Evolutionary conservation across 2,888 invertebrate genomes (phyloP).

Genomic region (Carterocephalus palaemon): DNA sequence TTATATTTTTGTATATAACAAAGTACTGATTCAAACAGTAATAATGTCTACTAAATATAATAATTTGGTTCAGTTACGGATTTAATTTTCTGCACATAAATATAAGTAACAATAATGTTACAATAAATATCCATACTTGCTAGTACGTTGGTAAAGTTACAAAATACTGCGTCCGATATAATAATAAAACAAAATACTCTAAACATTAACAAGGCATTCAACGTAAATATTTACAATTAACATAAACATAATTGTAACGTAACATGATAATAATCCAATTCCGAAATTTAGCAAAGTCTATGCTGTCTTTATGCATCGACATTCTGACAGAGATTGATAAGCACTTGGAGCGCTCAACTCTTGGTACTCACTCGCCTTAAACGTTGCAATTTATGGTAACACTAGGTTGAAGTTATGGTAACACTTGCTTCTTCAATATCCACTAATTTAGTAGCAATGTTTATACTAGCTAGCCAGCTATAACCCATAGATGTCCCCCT

Average conservation of each 20-base stretch:
- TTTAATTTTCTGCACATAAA: constrained; percentile 6
- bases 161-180: constrained; percentile 11
- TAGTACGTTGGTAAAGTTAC: constrained; percentile 4
- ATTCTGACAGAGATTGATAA: background rate
- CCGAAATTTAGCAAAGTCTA: background rate
- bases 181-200: constrained; percentile 2
- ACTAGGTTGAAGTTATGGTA: too few relatives aligned
- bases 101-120: constrained; percentile 1
- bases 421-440: too few relatives aligned
- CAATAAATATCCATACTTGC: constrained; percentile 8
- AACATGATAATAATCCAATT: constrained; percentile 1
- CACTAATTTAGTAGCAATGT: too few relatives aligned
- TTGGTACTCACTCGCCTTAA: constrained; percentile 7
- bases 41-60: constrained; percentile 2
- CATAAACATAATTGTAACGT: background rate
- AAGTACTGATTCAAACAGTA: background rate
- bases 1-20: too few relatives aligned
- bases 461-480: too few relatives aligned
- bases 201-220: background rate
- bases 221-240: background rate
- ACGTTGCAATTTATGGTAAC: constrained; percentile 3
- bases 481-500: too few relatives aligned
- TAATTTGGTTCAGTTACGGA: too few relatives aligned
- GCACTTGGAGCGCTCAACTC: background rate
- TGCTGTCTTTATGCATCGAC: background rate